Evolutionary conservation across 1,140 invertebrate genomes (phyloP), one percentile per base, ranked within the genome.

Genomic region (Yoshiicerus persimilis): DNA sequence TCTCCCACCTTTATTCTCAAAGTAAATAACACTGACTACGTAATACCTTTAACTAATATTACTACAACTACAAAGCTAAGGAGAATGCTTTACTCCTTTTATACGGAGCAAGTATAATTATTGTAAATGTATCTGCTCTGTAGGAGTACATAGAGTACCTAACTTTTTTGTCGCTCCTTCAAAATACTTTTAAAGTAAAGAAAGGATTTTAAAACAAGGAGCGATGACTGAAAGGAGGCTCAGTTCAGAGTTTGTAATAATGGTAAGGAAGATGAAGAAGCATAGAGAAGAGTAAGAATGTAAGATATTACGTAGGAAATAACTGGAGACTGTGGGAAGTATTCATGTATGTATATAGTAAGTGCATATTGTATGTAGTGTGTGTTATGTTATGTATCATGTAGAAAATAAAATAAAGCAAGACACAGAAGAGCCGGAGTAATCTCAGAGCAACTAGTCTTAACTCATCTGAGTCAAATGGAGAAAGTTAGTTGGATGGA

Each of bases 381-480:
- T n/a, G n/a, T n/a, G n/a, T n/a, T n/a, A n/a, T n/a, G 47, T 56
- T 56, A 56, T 70, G 64, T 70, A 25, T 70, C 25, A 70, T 27
- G 64, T 25, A 70, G 25, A 70, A 30, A 70, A 70, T 70, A 70
- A 70, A 70, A 70, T 30, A 70, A 36, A 80, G 70, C 6, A 8
- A 32, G 70, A 75, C 62, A n/a, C 8, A 30, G 70, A 80, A 30
- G n/a, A 11, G n/a, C 20, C 34, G 34, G 32, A 38, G 75, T 80
- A 38, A 80, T 34, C 75, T 80, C 27, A 70, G 32, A 36, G 75
- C 75, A 80, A 80, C 75, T 80, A 80, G 75, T 80, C 75, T 80
- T 80, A 80, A 80, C 75, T 80, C 75, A 80, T 80, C 75, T 80
- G 75, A 80, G 75, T 80, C 75, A 80, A 80, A 32, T 80, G 75